Percentiles rank a stretch among this genome's conserved stretches.
These are phyloP conservation scores for Sandelia bainsii DNA, from an alignment of 2,797 vertebrate genomes.

Conservation along the genomic window DNA sequence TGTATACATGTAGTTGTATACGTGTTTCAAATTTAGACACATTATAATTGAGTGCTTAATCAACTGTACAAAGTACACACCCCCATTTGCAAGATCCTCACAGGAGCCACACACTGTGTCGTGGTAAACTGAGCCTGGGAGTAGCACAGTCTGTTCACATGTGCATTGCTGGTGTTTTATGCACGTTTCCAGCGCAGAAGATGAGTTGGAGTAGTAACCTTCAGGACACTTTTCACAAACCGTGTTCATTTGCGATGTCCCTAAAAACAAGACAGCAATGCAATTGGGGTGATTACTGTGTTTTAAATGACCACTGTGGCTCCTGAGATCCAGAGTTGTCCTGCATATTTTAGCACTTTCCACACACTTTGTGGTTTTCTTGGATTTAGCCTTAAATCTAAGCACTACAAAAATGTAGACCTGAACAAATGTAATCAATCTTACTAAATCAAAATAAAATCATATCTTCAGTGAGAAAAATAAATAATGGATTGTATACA, in stretches of 20 bases:
- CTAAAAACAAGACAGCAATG: constrained; percentile 47
- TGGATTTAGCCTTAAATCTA: too few relatives aligned
- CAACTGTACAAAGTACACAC: constrained; percentile 42
- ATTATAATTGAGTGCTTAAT: neutral
- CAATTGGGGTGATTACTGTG: neutral
- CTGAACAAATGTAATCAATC: too few relatives aligned
- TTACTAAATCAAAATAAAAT: too few relatives aligned
- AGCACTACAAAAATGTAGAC: too few relatives aligned
- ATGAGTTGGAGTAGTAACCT: constrained; percentile 73
- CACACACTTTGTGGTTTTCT: too few relatives aligned
- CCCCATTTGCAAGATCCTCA: constrained; percentile 46
- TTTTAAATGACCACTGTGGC: neutral
- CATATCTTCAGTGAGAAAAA: too few relatives aligned
- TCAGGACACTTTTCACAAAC: constrained; percentile 71
- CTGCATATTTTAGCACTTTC: neutral
- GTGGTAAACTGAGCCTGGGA: constrained; percentile 51
- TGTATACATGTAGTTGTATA: too few relatives aligned
- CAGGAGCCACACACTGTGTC: constrained; percentile 78
- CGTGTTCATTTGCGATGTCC: constrained; percentile 71
- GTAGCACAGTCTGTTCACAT: constrained; percentile 22
- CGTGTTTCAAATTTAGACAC: too few relatives aligned
- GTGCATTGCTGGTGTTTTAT: constrained; percentile 65
- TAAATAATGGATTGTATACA: too few relatives aligned
- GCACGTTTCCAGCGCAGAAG: constrained; percentile 66
- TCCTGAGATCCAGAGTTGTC: neutral